These are phyloP conservation scores for Pachyramphus minor DNA, from an alignment of 2,113 vertebrate species.

Conservation along the genomic window DNA sequence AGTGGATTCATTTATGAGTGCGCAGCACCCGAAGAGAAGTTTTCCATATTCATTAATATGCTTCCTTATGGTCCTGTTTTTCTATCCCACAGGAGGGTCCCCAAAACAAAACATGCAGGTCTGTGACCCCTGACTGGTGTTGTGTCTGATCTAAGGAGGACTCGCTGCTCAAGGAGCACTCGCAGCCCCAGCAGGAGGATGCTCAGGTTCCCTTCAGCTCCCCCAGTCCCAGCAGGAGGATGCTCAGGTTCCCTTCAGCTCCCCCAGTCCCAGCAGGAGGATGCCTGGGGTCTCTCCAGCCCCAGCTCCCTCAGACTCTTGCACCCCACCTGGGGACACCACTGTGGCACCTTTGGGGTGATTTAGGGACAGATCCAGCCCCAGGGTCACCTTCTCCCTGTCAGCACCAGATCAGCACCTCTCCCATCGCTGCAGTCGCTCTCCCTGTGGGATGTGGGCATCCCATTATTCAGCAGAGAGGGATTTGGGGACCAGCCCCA, in stretches of 20 bases:
- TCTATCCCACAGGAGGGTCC: not conserved
- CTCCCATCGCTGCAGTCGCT: fast-evolving
- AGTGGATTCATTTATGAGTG: slow-evolving; percentile 28
- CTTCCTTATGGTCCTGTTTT: not conserved
- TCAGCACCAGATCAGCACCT: not conserved
- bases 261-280: not conserved
- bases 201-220: not conserved
- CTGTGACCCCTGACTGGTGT: not conserved
- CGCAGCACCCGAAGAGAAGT: not conserved
- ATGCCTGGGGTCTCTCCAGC: not conserved
- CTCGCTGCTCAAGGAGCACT: fast-evolving
- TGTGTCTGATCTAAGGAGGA: not conserved
- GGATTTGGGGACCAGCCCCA: not conserved
- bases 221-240: not conserved
- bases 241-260: not conserved
- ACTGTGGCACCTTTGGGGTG: not conserved
- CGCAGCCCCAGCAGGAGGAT: not conserved
- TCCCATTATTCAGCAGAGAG: fast-evolving
- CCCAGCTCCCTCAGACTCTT: not conserved
- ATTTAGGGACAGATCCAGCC: not conserved
- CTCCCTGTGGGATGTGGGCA: fast-evolving
- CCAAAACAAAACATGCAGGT: not conserved
- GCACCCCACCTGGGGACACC: fast-evolving
- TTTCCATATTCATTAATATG: not conserved
- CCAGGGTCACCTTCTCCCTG: not conserved